Percentiles rank a stretch among this genome's conserved stretches.
Evolutionary conservation across 2,113 vertebrate species (phyloP).

Genomic region (Hirundichthys speculiger): DNA sequence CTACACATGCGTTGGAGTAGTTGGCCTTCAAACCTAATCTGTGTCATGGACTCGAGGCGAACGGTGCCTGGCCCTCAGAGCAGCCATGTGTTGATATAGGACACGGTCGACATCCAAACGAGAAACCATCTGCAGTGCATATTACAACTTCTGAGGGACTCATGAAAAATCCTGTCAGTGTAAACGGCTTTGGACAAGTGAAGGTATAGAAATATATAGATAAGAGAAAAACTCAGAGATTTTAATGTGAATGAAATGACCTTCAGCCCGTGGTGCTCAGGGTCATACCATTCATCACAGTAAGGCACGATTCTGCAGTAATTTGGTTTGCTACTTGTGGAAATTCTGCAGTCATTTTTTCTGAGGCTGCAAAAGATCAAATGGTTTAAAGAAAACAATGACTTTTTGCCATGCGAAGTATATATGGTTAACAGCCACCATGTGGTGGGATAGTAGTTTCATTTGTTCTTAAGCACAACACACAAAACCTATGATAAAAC

Average conservation of each 20-base stretch:
- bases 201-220: no score
- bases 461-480: no score
- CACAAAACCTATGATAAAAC: no score
- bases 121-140: slow-evolving; percentile 68
- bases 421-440: no score
- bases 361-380: slow-evolving; percentile 2
- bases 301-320: not conserved
- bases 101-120: slow-evolving; percentile 67
- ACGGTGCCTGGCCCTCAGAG: slow-evolving; percentile 61
- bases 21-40: slow-evolving; percentile 25
- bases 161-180: not conserved
- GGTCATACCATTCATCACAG: slow-evolving; percentile 3
- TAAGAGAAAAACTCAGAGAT: no score
- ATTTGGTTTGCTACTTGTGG: not conserved
- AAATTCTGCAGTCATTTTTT: not conserved
- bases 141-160: not conserved
- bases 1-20: not conserved
- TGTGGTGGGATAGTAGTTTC: no score
- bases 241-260: slow-evolving; percentile 9
- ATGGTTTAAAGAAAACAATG: slow-evolving; percentile 4
- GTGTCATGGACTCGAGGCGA: slow-evolving; percentile 53
- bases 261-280: not conserved
- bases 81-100: slow-evolving; percentile 72
- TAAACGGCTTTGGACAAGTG: not conserved
- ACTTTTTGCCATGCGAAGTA: no score